Percentiles rank a stretch among this genome's conserved stretches.
phyloP scores from a whole-genome alignment of 1,140 invertebrate genomes.

The Procambarus virginalis region DNA sequence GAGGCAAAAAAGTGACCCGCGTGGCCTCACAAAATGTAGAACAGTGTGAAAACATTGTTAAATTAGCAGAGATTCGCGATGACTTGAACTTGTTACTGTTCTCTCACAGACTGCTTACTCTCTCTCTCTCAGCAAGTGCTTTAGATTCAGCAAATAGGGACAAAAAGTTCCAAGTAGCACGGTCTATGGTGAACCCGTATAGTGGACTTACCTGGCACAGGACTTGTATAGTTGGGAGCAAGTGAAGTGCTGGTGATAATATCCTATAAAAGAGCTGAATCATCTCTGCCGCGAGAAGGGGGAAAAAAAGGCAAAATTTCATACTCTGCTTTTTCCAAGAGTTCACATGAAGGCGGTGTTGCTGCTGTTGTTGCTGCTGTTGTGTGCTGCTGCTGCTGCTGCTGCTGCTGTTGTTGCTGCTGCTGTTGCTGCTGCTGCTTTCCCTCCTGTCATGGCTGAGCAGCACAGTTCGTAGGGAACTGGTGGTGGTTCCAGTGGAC shows the following conservation, averaged over 20 bases:
- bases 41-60: not conserved
- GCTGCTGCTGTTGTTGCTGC: not conserved
- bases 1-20: not conserved
- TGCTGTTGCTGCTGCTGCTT: not conserved
- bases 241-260: slow-evolving; percentile 18
- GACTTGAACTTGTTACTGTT: not conserved
- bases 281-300: slow-evolving; percentile 16
- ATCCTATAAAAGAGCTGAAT: slow-evolving; percentile 29
- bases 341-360: not conserved
- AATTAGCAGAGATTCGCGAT: not conserved
- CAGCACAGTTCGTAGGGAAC: too few species aligned
- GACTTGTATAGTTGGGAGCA: too few species aligned
- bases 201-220: too few species aligned
- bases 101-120: too few species aligned
- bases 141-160: too few species aligned
- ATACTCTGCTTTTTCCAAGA: slow-evolving; percentile 14
- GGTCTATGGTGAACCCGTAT: too few species aligned
- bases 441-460: not conserved
- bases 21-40: not conserved
- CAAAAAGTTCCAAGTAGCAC: too few species aligned
- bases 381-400: not conserved
- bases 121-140: too few species aligned
- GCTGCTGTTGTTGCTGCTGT: not conserved
- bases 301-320: slow-evolving; percentile 40
- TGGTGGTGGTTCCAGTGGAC: too few species aligned